phyloP scores from a whole-genome alignment of 2,797 vertebrate genomes.

The Pseudochirops cupreus region DNA sequence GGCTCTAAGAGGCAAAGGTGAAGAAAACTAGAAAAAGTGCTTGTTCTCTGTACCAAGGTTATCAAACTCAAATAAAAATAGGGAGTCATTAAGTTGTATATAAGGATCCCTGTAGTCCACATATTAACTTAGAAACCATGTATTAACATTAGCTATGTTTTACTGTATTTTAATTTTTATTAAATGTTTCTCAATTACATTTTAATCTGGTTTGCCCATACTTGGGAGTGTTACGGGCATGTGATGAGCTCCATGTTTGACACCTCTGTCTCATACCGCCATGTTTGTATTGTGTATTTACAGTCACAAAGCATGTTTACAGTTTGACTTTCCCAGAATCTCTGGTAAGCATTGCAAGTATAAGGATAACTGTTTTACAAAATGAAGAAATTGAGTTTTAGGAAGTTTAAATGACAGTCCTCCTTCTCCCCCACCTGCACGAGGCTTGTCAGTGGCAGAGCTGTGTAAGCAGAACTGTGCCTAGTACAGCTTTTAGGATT shows the following conservation, averaged over 20 bases:
- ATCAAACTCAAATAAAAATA: neutral
- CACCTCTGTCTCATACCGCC: neutral
- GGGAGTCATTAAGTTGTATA: too few relatives aligned
- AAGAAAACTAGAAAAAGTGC: neutral
- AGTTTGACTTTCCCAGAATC: neutral
- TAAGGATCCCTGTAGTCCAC: neutral
- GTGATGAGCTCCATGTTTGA: neutral
- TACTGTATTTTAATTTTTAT: neutral
- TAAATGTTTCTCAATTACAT: neutral
- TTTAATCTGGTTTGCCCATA: neutral
- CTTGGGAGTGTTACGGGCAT: neutral
- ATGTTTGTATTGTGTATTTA: neutral
- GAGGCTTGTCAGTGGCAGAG: neutral
- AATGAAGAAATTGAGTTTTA: neutral
- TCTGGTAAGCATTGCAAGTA: neutral
- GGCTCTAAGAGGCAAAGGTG: neutral
- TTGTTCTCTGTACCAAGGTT: neutral
- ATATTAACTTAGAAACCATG: neutral
- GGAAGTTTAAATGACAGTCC: neutral
- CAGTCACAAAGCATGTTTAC: neutral
- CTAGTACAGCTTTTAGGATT: neutral
- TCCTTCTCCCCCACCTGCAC: neutral
- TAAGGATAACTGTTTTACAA: neutral
- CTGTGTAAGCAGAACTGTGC: neutral
- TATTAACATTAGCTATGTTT: neutral